Evolutionary conservation across 1,140 invertebrate species (phyloP).

Genomic region (Chlorops oryzae): DNA sequence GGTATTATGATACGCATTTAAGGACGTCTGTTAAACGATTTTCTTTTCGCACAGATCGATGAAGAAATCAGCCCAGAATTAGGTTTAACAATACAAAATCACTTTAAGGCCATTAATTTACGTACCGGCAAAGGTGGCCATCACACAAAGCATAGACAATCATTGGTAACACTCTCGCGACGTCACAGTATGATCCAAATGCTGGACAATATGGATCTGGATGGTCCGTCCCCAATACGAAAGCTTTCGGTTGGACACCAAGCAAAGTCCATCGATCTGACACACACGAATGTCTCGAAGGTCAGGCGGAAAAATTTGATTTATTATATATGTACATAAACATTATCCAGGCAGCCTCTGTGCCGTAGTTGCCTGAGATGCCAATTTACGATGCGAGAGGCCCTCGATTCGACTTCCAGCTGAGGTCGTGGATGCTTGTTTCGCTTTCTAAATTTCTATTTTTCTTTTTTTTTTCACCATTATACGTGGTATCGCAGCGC

Average conservation of each 20-base stretch:
- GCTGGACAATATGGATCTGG: constrained; percentile 61
- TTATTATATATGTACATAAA: background rate
- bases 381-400: too few relatives aligned
- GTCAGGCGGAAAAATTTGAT: constrained; percentile 14
- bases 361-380: too few relatives aligned
- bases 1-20: too few relatives aligned
- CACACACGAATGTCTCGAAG: constrained; percentile 38
- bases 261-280: constrained; percentile 33
- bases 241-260: constrained; percentile 45
- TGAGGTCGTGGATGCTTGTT: too few relatives aligned
- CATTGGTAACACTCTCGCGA: constrained; percentile 69
- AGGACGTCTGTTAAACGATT: constrained; percentile 5
- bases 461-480: background rate
- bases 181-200: constrained; percentile 71
- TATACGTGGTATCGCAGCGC: too few relatives aligned
- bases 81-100: constrained; percentile 76
- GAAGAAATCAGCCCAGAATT: constrained; percentile 78
- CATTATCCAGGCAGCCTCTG: background rate
- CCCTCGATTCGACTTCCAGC: too few relatives aligned
- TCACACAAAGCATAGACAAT: constrained; percentile 74
- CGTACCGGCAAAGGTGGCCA: constrained; percentile 62
- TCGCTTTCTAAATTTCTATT: too few relatives aligned
- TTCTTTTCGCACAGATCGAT: constrained; percentile 55
- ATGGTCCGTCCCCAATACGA: constrained; percentile 61
- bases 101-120: constrained; percentile 80